Base-by-base conservation (phyloP, 2,888 invertebrate species). In the Netelia melanura region DNA sequence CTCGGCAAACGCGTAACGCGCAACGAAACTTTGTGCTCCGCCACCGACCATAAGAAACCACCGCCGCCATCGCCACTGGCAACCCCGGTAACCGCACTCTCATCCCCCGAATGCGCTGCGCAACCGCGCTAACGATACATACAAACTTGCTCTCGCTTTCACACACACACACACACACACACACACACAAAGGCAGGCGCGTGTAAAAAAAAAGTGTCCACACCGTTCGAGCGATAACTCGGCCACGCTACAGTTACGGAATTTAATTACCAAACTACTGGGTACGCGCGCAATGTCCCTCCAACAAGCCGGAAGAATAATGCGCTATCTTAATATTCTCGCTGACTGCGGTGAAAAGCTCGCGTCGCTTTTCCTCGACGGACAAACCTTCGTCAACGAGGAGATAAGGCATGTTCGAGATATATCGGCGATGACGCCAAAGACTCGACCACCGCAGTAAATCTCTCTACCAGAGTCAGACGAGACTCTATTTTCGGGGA, bases 191-290 rank as follows among this genome's bases (percentile, higher is more conserved):
- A 2, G 23, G 10, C 25, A 38, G 6, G 38, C 38, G 38, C 38
- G 38, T 3, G 38, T 6, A 6, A 25, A 56, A 48, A 61, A 58
- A 48, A 61, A 58, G 25, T 17, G 56, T 44, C 67, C 14, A 10
- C 58, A 5, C 56, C 43, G 56, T 65, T 62, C 61, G n/a, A 56
- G 74, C 72, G 21, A 68, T 81, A 65, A 52, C 25, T 76, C 62
- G 67, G 58, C 86, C 85, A 85, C 72, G 84, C 64, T 84, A 83
- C 87, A 8, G 87, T 86, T 84, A 86, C 84, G 88, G 83, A 89
- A 88, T 89, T 90, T 88, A 89, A 90, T 89, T 89, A 88, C 84
- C 81, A 48, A 86, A 86, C 58, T 77, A 56, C 62, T n/a, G 21
- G 21, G 21, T 21, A 38, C 11, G 23, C 21, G 58, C 17, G 21